These are phyloP conservation scores for Microcebus murinus DNA, from an alignment of 2,113 vertebrate genomes.

Conservation along the genomic window DNA sequence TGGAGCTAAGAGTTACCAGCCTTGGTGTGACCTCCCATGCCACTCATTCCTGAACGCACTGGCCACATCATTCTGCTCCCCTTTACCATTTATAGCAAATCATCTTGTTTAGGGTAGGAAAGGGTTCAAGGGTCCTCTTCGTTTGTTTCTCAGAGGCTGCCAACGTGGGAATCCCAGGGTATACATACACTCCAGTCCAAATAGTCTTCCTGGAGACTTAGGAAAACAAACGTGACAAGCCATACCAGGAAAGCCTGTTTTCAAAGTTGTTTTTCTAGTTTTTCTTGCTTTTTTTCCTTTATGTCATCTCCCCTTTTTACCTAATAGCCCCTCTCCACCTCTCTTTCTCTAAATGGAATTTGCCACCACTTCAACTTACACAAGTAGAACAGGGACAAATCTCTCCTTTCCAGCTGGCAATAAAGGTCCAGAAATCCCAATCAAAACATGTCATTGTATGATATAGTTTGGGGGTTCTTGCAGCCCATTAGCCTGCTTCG, in stretches of 20 bases:
- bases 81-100: not conserved
- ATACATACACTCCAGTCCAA: not conserved
- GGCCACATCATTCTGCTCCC: not conserved
- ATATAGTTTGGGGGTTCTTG: not conserved
- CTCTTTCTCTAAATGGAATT: not conserved
- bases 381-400: not conserved
- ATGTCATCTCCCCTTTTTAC: not conserved
- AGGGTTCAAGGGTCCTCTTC: not conserved
- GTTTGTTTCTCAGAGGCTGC: not conserved
- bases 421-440: not conserved
- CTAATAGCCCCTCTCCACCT: not conserved
- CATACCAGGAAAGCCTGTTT: not conserved
- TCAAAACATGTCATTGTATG: not conserved
- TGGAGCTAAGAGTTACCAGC: slow-evolving; percentile 71
- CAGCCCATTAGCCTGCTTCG: not conserved
- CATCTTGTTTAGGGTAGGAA: not conserved
- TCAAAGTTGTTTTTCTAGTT: not conserved
- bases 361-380: not conserved
- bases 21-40: not conserved
- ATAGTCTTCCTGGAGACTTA: not conserved
- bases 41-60: not conserved
- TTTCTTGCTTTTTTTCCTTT: not conserved
- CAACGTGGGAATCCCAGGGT: not conserved
- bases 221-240: slow-evolving; percentile 6
- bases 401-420: not conserved